phyloP scores from a whole-genome alignment of 2,797 vertebrate species.

The Smutsia gigantea region DNA sequence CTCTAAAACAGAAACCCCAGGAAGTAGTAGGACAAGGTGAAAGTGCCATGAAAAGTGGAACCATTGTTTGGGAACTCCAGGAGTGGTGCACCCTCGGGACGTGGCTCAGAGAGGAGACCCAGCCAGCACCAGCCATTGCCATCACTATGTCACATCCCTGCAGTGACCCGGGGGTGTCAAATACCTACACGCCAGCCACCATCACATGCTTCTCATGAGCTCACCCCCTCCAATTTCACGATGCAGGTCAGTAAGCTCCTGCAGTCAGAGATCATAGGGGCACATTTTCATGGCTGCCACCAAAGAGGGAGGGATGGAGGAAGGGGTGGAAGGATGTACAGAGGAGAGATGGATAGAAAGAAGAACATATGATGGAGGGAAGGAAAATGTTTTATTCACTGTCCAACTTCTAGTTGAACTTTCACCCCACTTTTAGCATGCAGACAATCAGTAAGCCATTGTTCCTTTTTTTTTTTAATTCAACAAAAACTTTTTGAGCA shows the following conservation, averaged over 20 bases:
- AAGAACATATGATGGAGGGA: background rate
- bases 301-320: background rate
- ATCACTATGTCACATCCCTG: fast-evolving
- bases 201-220: background rate
- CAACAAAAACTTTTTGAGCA: background rate
- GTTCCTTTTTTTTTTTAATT: background rate
- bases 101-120: background rate
- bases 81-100: background rate
- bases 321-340: background rate
- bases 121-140: fast-evolving
- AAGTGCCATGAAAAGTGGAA: background rate
- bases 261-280: background rate
- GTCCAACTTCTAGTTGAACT: background rate
- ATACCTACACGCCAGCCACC: fast-evolving
- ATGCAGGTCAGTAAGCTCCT: background rate
- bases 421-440: background rate
- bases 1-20: fast-evolving
- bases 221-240: background rate
- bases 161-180: background rate
- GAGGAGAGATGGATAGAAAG: background rate
- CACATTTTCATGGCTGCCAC: background rate
- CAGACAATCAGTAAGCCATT: background rate
- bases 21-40: background rate
- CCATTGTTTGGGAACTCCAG: background rate
- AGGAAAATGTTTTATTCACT: background rate